Conservation (phyloP, 1,140 invertebrate genomes). For the Lutraria rhynchaena region DNA sequence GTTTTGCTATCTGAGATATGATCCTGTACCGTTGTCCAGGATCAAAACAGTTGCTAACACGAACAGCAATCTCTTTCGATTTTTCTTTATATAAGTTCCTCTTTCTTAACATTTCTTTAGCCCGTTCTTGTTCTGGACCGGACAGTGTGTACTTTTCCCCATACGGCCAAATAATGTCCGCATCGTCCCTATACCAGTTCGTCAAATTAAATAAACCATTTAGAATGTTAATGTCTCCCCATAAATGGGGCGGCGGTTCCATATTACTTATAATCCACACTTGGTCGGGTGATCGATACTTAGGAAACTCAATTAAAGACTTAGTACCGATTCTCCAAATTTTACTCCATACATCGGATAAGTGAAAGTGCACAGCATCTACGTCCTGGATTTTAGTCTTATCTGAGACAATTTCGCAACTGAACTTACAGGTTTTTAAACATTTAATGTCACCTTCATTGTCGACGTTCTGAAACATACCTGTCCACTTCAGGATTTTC, state of each 20-base stretch:
- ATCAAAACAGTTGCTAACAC: conserved; percentile 86
- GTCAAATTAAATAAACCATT: conserved; percentile 74
- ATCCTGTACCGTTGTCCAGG: conserved; percentile 84
- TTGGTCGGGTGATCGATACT: conserved; percentile 61
- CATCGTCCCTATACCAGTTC: conserved; percentile 69
- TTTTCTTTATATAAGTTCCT: conserved; percentile 54
- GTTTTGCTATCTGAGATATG: conserved; percentile 83
- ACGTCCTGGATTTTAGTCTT: conserved; percentile 57
- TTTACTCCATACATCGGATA: conserved; percentile 62
- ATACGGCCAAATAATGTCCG: conserved; percentile 70
- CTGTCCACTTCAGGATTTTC: conserved; percentile 53
- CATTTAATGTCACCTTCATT: background rate
- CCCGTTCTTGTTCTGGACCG: conserved; percentile 8
- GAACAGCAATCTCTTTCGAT: conserved; percentile 83
- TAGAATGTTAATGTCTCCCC: conserved; percentile 56
- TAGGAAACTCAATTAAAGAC: conserved; percentile 58
- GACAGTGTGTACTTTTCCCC: conserved; percentile 55
- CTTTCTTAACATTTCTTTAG: conserved; percentile 27
- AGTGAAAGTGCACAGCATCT: conserved; percentile 75
- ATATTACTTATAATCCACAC: conserved; percentile 71
- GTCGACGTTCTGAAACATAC: conserved; percentile 25
- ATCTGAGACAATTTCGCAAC: conserved; percentile 69
- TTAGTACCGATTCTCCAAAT: conserved; percentile 30
- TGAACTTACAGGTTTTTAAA: conserved; percentile 10
- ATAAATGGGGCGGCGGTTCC: conserved; percentile 69